Percentiles rank a stretch among this genome's conserved stretches.
Evolutionary conservation across 2,888 invertebrate genomes (phyloP).

Genomic region (Dryomyza anilis): DNA sequence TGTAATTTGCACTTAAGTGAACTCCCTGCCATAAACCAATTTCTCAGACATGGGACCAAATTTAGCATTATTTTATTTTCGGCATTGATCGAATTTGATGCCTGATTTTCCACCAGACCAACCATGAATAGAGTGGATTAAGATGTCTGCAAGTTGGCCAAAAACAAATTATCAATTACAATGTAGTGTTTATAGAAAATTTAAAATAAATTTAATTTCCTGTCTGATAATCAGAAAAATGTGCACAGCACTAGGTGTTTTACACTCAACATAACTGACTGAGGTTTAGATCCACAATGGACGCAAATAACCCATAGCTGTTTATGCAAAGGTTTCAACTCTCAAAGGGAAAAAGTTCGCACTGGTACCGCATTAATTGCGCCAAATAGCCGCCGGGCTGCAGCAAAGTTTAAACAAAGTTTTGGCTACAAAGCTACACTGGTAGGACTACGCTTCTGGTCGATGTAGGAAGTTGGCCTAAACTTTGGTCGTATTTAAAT

Average conservation of each 20-base stretch:
- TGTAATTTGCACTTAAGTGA: no score
- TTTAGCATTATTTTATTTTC: no score
- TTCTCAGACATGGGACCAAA: no score
- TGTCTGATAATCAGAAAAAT: no score
- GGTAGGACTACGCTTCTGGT: background rate
- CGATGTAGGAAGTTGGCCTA: background rate
- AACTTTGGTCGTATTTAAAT: background rate
- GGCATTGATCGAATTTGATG: background rate
- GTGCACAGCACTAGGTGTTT: background rate
- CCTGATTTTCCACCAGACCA: background rate
- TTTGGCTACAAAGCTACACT: background rate
- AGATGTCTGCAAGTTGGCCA: no score
- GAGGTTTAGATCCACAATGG: background rate
- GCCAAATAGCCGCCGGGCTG: background rate
- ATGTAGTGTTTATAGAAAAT: no score
- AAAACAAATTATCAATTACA: no score
- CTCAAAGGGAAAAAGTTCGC: background rate
- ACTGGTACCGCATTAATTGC: background rate
- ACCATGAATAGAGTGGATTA: background rate
- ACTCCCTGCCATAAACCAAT: no score
- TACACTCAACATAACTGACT: background rate
- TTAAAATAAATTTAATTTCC: no score
- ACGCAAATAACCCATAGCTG: background rate
- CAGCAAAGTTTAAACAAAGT: slow-evolving; percentile 5
- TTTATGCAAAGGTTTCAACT: background rate